phyloP scores from a whole-genome alignment of 2,888 invertebrate species.

The Stenodema calcarata region DNA sequence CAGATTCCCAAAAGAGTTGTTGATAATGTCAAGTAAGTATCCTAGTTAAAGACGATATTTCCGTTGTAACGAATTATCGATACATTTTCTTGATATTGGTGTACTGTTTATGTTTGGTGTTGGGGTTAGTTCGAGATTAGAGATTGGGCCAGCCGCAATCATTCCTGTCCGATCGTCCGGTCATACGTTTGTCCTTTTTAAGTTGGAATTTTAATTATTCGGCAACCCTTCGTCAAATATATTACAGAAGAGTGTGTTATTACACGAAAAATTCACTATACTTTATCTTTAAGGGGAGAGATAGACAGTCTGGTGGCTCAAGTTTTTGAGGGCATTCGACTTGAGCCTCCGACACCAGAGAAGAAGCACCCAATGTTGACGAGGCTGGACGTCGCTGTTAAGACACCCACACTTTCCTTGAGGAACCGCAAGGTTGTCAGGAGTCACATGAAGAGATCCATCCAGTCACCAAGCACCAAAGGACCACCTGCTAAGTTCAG shows the following conservation, averaged over 20 bases:
- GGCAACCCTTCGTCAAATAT: too few relatives aligned
- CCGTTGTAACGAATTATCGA: too few relatives aligned
- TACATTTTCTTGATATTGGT: too few relatives aligned
- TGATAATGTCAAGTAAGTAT: background rate
- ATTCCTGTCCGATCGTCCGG: too few relatives aligned
- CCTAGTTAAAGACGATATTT: too few relatives aligned
- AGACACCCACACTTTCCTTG: background rate
- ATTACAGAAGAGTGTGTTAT: too few relatives aligned
- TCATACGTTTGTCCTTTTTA: too few relatives aligned
- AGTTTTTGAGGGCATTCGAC: background rate
- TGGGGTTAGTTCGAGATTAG: too few relatives aligned
- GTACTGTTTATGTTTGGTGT: too few relatives aligned
- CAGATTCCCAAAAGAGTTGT: background rate
- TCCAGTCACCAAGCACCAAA: background rate
- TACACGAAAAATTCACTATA: too few relatives aligned
- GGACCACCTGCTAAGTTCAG: background rate
- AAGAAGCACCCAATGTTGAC: background rate
- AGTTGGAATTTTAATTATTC: too few relatives aligned
- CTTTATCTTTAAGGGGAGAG: background rate
- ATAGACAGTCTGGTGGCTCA: background rate
- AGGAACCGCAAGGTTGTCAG: background rate
- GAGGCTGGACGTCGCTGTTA: background rate
- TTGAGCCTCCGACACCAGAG: background rate
- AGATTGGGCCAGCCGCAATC: too few relatives aligned
- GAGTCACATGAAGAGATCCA: background rate